phyloP scores from a whole-genome alignment of 2,113 vertebrate species.

The Odocoileus hemionus region DNA sequence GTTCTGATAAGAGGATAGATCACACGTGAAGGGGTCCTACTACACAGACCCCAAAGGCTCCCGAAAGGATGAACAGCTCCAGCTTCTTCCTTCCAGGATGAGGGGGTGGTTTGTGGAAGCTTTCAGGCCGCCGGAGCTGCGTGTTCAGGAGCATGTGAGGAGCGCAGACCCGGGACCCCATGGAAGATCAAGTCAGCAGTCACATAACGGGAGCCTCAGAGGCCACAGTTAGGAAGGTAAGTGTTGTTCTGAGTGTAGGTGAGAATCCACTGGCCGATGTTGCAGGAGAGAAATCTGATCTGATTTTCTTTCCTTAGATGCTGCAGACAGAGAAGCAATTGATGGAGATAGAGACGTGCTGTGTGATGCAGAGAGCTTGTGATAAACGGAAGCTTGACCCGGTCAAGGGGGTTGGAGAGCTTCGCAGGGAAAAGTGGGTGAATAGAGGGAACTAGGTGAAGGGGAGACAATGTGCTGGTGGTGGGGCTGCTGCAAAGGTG shows the following conservation, averaged over 20 bases:
- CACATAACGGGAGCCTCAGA: fast-evolving
- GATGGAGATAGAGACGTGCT: neutral
- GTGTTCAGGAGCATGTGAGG: neutral
- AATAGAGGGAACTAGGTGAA: fast-evolving
- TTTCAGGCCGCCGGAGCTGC: neutral
- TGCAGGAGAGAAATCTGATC: too few species aligned
- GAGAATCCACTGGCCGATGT: fast-evolving
- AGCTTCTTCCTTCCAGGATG: neutral
- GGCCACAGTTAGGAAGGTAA: fast-evolving
- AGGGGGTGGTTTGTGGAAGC: neutral
- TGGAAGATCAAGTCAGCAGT: fast-evolving
- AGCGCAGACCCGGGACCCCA: fast-evolving
- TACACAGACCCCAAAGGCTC: neutral
- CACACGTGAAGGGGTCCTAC: fast-evolving
- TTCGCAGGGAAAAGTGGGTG: fast-evolving
- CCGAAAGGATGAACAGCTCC: neutral
- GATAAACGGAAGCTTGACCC: too few species aligned
- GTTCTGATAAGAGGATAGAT: neutral
- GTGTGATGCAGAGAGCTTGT: fast-evolving
- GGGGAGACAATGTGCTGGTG: too few species aligned
- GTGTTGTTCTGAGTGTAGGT: fast-evolving
- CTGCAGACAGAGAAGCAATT: neutral
- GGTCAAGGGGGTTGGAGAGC: too few species aligned
- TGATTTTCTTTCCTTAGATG: fast-evolving
- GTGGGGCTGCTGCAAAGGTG: fast-evolving